These are phyloP conservation scores for Drosophila novamexicana DNA, from an alignment of 1,140 invertebrate species.

Conservation along the genomic window DNA sequence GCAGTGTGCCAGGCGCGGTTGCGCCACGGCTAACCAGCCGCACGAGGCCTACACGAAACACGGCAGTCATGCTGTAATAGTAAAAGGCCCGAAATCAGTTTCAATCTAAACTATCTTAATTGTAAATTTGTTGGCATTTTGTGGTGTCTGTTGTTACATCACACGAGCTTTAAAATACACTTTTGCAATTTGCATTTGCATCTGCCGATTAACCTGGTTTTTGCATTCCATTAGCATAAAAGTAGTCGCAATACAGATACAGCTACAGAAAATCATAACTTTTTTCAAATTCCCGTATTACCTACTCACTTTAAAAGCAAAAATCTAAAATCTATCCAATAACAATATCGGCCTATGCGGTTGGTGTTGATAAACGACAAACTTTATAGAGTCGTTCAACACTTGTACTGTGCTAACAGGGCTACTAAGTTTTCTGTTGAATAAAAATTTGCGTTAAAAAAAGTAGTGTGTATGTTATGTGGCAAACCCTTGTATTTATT, in stretches of 20 bases:
- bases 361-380: conserved; percentile 58
- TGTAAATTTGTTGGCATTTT: conserved; percentile 26
- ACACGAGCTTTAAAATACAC: conserved; percentile 45
- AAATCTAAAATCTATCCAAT: conserved; percentile 64
- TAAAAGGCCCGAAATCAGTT: background rate
- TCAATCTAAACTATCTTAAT: conserved; percentile 30
- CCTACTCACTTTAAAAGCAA: conserved; percentile 67
- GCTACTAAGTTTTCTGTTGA: background rate
- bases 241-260: background rate
- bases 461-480: background rate
- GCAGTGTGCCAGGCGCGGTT: conserved; percentile 39
- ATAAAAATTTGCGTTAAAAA: background rate
- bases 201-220: background rate
- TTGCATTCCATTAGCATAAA: background rate
- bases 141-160: conserved; percentile 61
- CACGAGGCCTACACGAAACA: conserved; percentile 77
- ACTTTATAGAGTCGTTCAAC: background rate
- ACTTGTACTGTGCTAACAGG: conserved; percentile 16
- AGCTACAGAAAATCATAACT: background rate
- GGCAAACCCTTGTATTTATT: background rate
- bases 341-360: conserved; percentile 52
- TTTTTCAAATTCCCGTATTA: background rate
- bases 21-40: conserved; percentile 65
- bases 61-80: conserved; percentile 72
- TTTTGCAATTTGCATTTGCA: background rate